Evolutionary conservation across 2,797 vertebrate species (phyloP).

Genomic region (Microcaecilia unicolor): DNA sequence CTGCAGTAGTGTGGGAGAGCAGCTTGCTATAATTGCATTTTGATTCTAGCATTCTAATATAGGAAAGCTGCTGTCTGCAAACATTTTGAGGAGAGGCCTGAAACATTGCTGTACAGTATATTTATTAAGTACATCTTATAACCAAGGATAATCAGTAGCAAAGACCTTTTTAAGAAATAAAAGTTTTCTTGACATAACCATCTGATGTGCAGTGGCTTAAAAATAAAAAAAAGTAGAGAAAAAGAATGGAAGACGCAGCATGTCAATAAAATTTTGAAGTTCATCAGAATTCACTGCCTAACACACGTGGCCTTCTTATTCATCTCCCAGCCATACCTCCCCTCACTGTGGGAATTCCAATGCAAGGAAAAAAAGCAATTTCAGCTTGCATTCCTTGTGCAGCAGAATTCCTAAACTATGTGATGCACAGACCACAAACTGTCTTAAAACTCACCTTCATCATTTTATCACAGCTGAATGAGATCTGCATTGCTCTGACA

Average conservation of each 20-base stretch:
- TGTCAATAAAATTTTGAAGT: conserved; percentile 14
- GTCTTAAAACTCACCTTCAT: not conserved
- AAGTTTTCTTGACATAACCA: too few species aligned
- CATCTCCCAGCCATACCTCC: conserved; percentile 7
- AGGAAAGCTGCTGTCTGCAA: too few species aligned
- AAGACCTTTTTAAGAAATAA: too few species aligned
- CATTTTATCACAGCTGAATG: not conserved
- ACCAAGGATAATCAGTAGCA: too few species aligned
- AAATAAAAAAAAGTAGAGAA: conserved; percentile 13
- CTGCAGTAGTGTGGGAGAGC: too few species aligned
- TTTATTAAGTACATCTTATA: too few species aligned
- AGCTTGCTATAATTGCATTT: too few species aligned
- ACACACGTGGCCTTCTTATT: conserved; percentile 42
- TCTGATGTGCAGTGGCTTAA: too few species aligned
- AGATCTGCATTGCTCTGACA: not conserved
- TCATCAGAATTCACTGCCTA: conserved; percentile 37
- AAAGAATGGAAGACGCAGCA: too few species aligned
- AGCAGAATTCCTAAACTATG: conserved; percentile 10
- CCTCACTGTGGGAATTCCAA: conserved; percentile 33
- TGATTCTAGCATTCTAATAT: too few species aligned
- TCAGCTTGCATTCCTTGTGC: not conserved
- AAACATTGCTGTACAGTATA: too few species aligned
- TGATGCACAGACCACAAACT: not conserved
- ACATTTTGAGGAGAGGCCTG: too few species aligned
- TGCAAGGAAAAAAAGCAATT: conserved; percentile 40